These are phyloP conservation scores for Penaeus japonicus DNA, from an alignment of 1,140 invertebrate species.

Conservation along the genomic window DNA sequence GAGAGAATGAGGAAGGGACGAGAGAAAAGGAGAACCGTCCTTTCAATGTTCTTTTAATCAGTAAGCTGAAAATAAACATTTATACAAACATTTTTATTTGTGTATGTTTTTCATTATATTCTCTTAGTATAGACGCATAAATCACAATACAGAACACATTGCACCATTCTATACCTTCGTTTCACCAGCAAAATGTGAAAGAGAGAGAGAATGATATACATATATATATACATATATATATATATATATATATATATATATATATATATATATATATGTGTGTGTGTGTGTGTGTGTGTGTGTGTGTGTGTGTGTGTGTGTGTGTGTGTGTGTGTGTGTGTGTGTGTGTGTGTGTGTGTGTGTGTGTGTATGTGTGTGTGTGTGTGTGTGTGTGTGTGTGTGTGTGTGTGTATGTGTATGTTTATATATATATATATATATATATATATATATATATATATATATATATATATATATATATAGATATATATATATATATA, in stretches of 20 bases:
- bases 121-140: no score
- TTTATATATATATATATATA: no score
- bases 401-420: no score
- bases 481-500: no score
- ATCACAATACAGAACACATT: no score
- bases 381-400: neutral
- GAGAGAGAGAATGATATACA: neutral
- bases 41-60: no score
- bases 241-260: constrained; percentile 13
- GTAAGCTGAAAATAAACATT: no score
- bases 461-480: neutral
- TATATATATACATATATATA: neutral
- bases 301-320: neutral
- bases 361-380: no score
- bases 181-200: neutral
- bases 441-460: neutral
- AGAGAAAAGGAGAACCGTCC: no score
- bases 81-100: no score
- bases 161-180: neutral
- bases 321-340: neutral
- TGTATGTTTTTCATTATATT: no score
- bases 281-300: neutral
- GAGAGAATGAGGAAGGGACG: no score
- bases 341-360: neutral
- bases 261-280: constrained; percentile 13